Percentiles rank a stretch among this genome's conserved stretches.
These are phyloP conservation scores for Phymastichus coffea DNA, from an alignment of 1,140 invertebrate genomes.

Conservation along the genomic window DNA sequence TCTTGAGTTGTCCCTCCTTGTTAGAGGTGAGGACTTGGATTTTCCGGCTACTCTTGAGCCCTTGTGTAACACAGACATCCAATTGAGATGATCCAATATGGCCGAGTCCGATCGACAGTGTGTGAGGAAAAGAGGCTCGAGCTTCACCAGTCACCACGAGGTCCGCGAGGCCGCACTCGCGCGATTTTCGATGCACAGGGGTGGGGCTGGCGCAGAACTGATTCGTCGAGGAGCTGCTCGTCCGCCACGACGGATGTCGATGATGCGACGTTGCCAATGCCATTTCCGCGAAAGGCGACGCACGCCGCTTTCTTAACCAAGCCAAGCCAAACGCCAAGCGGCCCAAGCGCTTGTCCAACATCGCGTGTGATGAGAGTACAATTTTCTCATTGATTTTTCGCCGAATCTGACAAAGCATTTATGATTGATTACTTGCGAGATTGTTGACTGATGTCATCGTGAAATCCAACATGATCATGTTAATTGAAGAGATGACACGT, in stretches of 20 bases:
- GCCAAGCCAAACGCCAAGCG: too few relatives aligned
- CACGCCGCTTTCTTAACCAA: too few relatives aligned
- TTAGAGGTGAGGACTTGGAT: constrained; percentile 51
- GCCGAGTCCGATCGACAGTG: constrained; percentile 41
- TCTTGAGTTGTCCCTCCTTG: constrained; percentile 42
- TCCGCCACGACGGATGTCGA: background rate
- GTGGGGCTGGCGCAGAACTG: constrained; percentile 13
- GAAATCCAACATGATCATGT: too few relatives aligned
- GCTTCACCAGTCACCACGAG: constrained; percentile 54
- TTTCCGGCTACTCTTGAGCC: constrained; percentile 58
- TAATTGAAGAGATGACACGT: too few relatives aligned
- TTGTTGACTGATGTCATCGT: too few relatives aligned
- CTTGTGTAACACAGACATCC: constrained; percentile 55
- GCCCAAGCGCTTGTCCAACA: too few relatives aligned
- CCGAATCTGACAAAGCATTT: too few relatives aligned
- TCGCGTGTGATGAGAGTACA: too few relatives aligned
- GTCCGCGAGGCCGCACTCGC: constrained; percentile 39
- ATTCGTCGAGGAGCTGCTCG: constrained; percentile 3
- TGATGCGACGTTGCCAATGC: background rate
- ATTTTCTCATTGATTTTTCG: too few relatives aligned
- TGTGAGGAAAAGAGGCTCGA: constrained; percentile 29
- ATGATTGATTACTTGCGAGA: too few relatives aligned
- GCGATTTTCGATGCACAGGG: constrained; percentile 11
- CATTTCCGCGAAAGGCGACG: background rate
- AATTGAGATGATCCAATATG: constrained; percentile 57